phyloP scores from a whole-genome alignment of 2,888 invertebrate species.

The Trachelus stipa region DNA sequence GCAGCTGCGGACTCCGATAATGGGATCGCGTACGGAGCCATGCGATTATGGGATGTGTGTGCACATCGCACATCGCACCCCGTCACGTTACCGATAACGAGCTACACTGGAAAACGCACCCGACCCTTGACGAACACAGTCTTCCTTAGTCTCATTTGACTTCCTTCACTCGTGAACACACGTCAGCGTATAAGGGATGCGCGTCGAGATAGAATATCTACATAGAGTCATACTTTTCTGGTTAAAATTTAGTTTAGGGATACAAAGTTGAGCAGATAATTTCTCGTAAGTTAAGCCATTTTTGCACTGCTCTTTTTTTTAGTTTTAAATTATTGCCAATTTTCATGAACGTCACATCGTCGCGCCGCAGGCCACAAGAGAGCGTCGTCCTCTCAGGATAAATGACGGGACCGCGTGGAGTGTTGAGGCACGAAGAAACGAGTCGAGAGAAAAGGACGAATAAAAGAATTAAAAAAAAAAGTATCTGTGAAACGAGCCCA shows the following conservation, averaged over 20 bases:
- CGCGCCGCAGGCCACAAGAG: not conserved
- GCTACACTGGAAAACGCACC: not conserved
- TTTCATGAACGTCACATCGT: conserved; percentile 6
- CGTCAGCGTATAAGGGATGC: not conserved
- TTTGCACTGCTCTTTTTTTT: not conserved
- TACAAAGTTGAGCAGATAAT: not conserved
- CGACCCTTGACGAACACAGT: not conserved
- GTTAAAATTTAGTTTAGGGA: not conserved
- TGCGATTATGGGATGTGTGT: conserved; percentile 4
- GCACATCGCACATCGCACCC: conserved; percentile 10
- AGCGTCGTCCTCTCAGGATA: conserved; percentile 32
- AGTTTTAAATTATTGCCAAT: conserved; percentile 1
- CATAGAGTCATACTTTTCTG: not conserved
- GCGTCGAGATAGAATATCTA: not conserved
- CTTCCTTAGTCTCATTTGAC: not conserved
- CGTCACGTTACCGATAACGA: conserved; percentile 18
- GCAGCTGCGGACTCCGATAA: conserved; percentile 58
- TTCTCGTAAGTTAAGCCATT: not conserved
- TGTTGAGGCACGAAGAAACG: conserved; percentile 16
- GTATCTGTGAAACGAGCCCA: conserved; percentile 1
- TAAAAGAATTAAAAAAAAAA: conserved; percentile 15
- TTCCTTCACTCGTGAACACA: not conserved
- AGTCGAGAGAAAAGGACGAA: conserved; percentile 16
- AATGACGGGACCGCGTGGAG: conserved; percentile 39
- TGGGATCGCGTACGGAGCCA: conserved; percentile 35